These are phyloP conservation scores for Pseudorhiza aurosa DNA, from an alignment of 30 jellyfish, hydroid and myxozoan genomes.

Conservation along the genomic window DNA sequence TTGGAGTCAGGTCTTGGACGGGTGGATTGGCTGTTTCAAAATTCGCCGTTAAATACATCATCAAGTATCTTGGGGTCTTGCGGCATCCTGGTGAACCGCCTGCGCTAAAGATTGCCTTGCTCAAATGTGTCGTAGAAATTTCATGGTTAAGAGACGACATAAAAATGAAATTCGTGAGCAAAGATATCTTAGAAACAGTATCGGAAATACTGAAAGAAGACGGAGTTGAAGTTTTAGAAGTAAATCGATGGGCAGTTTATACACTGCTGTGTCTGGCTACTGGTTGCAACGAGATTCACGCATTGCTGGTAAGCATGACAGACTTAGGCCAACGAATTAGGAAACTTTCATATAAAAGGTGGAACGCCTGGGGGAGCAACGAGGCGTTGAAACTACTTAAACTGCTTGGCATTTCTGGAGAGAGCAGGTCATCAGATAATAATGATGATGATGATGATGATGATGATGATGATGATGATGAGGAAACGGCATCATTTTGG, in stretches of 20 bases:
- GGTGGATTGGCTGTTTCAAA: conserved; percentile 50
- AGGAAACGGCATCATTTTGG: too few relatives aligned
- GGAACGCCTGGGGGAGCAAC: conserved; percentile 45
- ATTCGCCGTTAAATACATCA: conserved; percentile 24
- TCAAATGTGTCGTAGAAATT: conserved; percentile 33
- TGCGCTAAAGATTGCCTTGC: neutral
- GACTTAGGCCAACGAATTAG: conserved; percentile 4
- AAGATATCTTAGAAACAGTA: conserved; percentile 9
- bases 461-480: too few relatives aligned
- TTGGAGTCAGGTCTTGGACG: conserved; percentile 50
- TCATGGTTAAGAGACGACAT: conserved; percentile 50
- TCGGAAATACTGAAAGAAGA: conserved; percentile 1
- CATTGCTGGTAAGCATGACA: conserved; percentile 5
- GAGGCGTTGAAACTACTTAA: conserved; percentile 43
- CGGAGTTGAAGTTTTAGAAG: neutral
- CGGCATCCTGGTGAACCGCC: conserved; percentile 21
- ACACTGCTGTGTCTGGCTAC: conserved; percentile 53
- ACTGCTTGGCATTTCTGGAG: conserved; percentile 16
- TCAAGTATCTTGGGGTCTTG: conserved; percentile 8
- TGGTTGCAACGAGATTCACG: conserved; percentile 6
- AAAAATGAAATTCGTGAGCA: neutral
- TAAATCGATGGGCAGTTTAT: conserved; percentile 65
- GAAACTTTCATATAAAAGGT: conserved; percentile 16
- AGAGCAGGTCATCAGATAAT: neutral
- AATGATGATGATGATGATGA: too few relatives aligned